Evolutionary conservation across 2,888 invertebrate species (phyloP).

Genomic region (Dastarcus helophoroides): DNA sequence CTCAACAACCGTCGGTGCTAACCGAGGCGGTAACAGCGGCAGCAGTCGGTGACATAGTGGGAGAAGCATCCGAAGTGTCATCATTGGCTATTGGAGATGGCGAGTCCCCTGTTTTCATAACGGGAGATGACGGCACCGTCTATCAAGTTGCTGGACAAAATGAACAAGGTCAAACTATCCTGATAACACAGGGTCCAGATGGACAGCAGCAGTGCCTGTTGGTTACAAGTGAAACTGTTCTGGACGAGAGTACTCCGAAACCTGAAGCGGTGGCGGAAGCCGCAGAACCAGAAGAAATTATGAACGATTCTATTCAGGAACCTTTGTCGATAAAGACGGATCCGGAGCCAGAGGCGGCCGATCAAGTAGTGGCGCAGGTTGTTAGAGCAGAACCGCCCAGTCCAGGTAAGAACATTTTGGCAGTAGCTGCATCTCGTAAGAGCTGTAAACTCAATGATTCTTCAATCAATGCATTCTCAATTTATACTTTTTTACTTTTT

Average conservation of each 20-base stretch:
- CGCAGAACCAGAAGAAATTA: conserved; percentile 29
- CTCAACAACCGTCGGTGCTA: conserved; percentile 13
- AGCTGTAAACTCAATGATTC: no score
- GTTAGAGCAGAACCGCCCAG: conserved; percentile 75
- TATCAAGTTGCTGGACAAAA: conserved; percentile 65
- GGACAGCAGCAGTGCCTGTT: conserved; percentile 63
- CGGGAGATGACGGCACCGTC: conserved; percentile 73
- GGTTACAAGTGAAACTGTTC: conserved; percentile 48
- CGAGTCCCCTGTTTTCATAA: conserved; percentile 61
- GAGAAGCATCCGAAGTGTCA: conserved; percentile 22
- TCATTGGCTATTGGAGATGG: conserved; percentile 15
- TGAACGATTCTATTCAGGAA: conserved; percentile 21
- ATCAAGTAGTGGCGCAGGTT: conserved; percentile 76
- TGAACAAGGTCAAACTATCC: conserved; percentile 62
- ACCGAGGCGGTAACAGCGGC: conserved; percentile 8
- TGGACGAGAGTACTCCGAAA: conserved; percentile 24
- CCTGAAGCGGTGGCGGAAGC: conserved; percentile 21
- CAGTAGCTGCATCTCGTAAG: no score
- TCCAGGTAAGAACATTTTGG: conserved; percentile 50
- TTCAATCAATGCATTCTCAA: no score
- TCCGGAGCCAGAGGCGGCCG: conserved; percentile 43
- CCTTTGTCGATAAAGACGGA: conserved; percentile 36
- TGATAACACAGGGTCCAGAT: conserved; percentile 60
- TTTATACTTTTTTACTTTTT: no score
- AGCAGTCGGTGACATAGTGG: conserved; percentile 1